Base-by-base conservation (phyloP, 2,113 vertebrate species). In the Genyomyrus donnyi region DNA sequence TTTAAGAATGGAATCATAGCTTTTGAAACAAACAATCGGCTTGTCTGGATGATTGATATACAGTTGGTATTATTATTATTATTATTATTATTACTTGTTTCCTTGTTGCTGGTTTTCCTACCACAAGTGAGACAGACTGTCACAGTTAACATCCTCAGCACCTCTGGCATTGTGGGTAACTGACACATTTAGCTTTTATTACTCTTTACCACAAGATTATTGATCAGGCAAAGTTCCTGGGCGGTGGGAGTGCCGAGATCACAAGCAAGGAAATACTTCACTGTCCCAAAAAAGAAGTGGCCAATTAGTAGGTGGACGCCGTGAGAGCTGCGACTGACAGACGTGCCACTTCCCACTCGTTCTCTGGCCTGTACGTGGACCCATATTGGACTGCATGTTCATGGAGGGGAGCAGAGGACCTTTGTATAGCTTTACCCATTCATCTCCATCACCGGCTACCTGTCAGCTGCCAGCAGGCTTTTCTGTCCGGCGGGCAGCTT, bases 151-250 rank as follows among this genome's bases (percentile, higher is more conserved):
- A 24, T 49, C 83, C 45, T 85, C 84, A 87, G 39, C 90, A 92
- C 86, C 90, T 56, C 62, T 19, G 88, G 91, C 90, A 77, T 90
- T 91, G 88, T 83, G 88, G 90, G 70, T 91, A 91, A 91, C 91
- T 89, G 88, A 58, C 90, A 89, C 90, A 90, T 89, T 87, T 58
- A 88, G 49, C 86, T 85, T 91, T 77, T 84, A 85, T 58, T 83
- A 86, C 80, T 52, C 87, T 90, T 89, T 91, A 90, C 92, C 62
- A 88, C 89, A 31, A 45, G 74, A 88, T 89, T 92, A 93, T 93
- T 91, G 93, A 92, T 92, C 91, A 58, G 89, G 77, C 90, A 90
- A 90, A 35, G 86, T 89, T 91, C 35, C 35, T 91, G 70, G 8
- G 35, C 10, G 35, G 53, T 87, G 88, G 88, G 39, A 56, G 31